phyloP scores from a whole-genome alignment of 2,888 invertebrate genomes.

The Amaurobius ferox region DNA sequence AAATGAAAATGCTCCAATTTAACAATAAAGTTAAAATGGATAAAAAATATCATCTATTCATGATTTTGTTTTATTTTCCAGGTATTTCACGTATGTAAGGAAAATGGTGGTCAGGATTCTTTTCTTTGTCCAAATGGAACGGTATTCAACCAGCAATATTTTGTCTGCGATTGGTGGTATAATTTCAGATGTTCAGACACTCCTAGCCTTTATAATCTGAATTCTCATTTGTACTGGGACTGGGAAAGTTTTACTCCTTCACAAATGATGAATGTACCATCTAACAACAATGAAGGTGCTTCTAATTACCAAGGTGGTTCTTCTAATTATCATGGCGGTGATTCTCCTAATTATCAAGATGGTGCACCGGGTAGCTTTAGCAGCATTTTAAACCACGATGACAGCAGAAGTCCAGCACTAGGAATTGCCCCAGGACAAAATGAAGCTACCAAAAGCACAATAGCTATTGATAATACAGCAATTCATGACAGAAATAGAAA shows the following conservation, averaged over 20 bases:
- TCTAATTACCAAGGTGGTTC: neutral
- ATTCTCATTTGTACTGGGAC: constrained; percentile 54
- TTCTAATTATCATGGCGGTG: neutral
- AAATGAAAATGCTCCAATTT: no score
- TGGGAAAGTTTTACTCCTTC: constrained; percentile 35
- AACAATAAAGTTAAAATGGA: no score
- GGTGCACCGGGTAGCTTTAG: neutral
- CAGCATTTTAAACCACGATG: neutral
- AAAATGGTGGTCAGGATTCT: constrained; percentile 47
- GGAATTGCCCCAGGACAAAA: neutral
- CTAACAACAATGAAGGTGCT: neutral
- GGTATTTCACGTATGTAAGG: constrained; percentile 61
- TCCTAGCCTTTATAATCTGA: constrained; percentile 60
- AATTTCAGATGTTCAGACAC: constrained; percentile 63
- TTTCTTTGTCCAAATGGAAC: constrained; percentile 66
- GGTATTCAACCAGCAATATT: constrained; percentile 61
- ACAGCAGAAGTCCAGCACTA: neutral
- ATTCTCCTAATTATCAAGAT: neutral
- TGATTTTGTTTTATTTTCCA: constrained; percentile 14
- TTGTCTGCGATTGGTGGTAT: constrained; percentile 68
- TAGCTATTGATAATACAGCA: neutral
- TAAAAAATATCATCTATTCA: no score
- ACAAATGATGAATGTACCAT: constrained; percentile 15
- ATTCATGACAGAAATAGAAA: neutral
- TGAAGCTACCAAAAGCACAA: neutral